Base-by-base conservation (phyloP, 92 coral and sea anemone species). In the Blastomussa wellsi region DNA sequence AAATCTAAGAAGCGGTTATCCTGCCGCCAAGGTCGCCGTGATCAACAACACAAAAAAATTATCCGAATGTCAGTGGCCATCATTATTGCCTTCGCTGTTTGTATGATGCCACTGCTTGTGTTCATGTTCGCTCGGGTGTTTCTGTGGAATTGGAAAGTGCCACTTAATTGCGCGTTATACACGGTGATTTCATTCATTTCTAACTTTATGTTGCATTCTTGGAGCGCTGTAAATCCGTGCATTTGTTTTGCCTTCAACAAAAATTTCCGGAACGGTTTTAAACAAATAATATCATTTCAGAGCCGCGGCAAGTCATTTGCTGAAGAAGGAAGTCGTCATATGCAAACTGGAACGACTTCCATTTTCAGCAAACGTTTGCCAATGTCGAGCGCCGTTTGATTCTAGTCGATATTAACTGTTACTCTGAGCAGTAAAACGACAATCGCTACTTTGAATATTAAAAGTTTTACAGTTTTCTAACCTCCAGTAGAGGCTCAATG, bases 151-250 rank as follows among this genome's bases (percentile, higher is more conserved):
- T 39, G 71, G 39, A 3, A 10, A 15, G 72, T 0, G 1, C 60
- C 59, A 19, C 74, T 59, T 15, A 20, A 29, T 29, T 69, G 64
- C n/a, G 77, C 28, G 1, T 51, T 52, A 24, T 22, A 10, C 26
- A 72, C 38, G 5, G 60, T 31, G 29, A 26, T 83, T 12, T 29
- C 1, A 57, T 83, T 83, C 80, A 28, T 39, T 29, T 51, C 53
- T 7, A 4, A 1, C 11, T 41, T 83, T 19, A 37, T 73, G 72
- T 0, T 74, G 26, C 72, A 57, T 55, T 83, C 86, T 1, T 72
- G 79, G 79, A 31, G 79, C 52, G 86, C 86, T 64, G 11, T 83
- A 32, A 83, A 83, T 44, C 80, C 86, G 0, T 83, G 80, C 42
- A 72, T 74, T 28, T 83, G 80, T 60, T 83, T 83, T 55, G 32